phyloP scores from a whole-genome alignment of 2,113 vertebrate species.

The Danionella cerebrum region DNA sequence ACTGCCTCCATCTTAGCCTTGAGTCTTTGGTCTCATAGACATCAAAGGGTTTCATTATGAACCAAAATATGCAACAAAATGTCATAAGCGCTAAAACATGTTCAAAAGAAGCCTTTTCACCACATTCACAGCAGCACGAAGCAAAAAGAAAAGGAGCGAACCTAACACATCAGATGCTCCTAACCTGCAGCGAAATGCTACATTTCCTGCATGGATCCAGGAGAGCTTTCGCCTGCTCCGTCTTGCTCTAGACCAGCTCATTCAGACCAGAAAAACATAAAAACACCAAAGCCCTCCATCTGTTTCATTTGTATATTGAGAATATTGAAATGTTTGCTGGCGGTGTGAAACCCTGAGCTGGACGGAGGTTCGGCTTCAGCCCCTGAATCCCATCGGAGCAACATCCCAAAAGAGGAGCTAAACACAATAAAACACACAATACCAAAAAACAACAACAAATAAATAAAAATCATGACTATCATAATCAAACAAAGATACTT shows the following conservation, averaged over 20 bases:
- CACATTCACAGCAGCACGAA: conserved; percentile 49
- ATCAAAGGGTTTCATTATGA: conserved; percentile 35
- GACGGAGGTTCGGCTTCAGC: conserved; percentile 56
- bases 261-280: conserved; percentile 27
- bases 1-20: conserved; percentile 21
- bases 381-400: conserved; percentile 61
- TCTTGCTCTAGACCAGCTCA: conserved; percentile 12
- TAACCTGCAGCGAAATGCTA: conserved; percentile 62
- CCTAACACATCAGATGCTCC: conserved; percentile 54
- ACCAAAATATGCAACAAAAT: conserved; percentile 54
- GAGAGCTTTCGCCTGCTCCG: conserved; percentile 57
- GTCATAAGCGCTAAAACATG: conserved; percentile 14
- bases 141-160: conserved; percentile 34
- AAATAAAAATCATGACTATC: conserved; percentile 57
- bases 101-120: conserved; percentile 22
- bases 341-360: background rate
- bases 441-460: conserved; percentile 54
- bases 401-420: conserved; percentile 58
- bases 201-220: conserved; percentile 67
- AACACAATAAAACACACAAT: conserved; percentile 58
- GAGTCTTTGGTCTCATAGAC: conserved; percentile 15
- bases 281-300: background rate
- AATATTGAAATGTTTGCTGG: background rate
- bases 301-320: background rate
- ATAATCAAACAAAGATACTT: conserved; percentile 59